Conservation (phyloP, 2,113 vertebrate genomes). For the Hyaena hyaena region DNA sequence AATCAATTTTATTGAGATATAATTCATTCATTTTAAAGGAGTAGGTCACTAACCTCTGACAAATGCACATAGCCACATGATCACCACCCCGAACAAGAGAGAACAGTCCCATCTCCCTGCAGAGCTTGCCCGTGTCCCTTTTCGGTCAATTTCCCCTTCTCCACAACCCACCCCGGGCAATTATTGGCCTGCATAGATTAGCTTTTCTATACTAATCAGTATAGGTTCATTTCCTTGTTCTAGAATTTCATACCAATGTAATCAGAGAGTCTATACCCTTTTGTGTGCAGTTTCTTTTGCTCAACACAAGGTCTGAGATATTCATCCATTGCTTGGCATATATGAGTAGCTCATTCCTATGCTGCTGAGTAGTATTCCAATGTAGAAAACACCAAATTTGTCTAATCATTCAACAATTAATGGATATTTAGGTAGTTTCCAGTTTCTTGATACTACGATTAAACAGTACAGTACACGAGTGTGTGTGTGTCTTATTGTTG, state of each 20-base stretch:
- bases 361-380: neutral
- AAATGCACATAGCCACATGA: neutral
- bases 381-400: neutral
- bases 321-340: neutral
- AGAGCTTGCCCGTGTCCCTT: neutral
- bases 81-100: neutral
- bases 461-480: too few relatives aligned
- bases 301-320: neutral
- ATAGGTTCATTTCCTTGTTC: neutral
- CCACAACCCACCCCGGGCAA: neutral
- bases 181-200: neutral
- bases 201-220: conserved; percentile 12
- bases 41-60: neutral
- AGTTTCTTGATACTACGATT: too few relatives aligned
- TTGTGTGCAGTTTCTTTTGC: neutral
- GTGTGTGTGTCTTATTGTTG: too few relatives aligned
- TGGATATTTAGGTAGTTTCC: neutral
- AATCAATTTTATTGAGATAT: conserved; percentile 36
- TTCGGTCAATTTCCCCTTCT: neutral
- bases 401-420: neutral
- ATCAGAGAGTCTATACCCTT: neutral
- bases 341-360: neutral
- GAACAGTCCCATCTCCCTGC: neutral
- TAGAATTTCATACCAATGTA: neutral
- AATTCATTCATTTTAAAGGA: conserved; percentile 45